A percentile compares a stretch with the other conserved stretches of the same genome.
Conservation (phyloP, 2,888 invertebrate species). For the Rhamphomyia laevipes region DNA sequence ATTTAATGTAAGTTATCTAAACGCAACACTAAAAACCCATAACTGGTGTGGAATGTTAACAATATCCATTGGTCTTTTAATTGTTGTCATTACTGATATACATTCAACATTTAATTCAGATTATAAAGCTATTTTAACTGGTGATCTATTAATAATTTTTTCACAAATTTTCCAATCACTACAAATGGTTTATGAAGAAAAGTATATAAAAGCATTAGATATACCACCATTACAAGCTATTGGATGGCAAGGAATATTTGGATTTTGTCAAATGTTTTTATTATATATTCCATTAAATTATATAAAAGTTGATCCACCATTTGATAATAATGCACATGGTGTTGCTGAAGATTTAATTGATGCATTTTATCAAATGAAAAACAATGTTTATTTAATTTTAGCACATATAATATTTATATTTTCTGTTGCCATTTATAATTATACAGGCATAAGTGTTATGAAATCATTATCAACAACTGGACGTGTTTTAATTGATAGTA, state of each 20-base stretch:
- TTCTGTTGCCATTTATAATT: constrained; percentile 89
- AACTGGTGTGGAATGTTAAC: constrained; percentile 69
- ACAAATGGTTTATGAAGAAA: constrained; percentile 94
- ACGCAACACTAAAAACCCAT: constrained; percentile 47
- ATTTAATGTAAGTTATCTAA: constrained; percentile 70
- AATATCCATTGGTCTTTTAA: constrained; percentile 56
- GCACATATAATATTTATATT: constrained; percentile 58
- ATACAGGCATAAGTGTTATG: constrained; percentile 81
- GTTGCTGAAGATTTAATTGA: constrained; percentile 77
- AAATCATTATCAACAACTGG: constrained; percentile 90
- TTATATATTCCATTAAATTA: constrained; percentile 72
- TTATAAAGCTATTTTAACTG: constrained; percentile 66
- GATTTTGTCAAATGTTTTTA: constrained; percentile 48
- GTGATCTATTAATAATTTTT: constrained; percentile 60
- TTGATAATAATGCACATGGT: constrained; percentile 59
- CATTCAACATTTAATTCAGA: constrained; percentile 19
- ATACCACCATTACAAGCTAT: constrained; percentile 85
- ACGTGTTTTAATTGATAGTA: constrained; percentile 77
- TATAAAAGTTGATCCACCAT: constrained; percentile 60
- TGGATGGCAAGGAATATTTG: constrained; percentile 86
- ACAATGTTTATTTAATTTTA: constrained; percentile 44
- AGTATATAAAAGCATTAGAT: constrained; percentile 69
- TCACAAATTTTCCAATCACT: constrained; percentile 73
- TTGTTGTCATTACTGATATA: constrained; percentile 62
- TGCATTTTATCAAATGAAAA: constrained; percentile 69